Evolutionary conservation across 1,140 invertebrate species (phyloP).

Genomic region (Colletes latitarsis): DNA sequence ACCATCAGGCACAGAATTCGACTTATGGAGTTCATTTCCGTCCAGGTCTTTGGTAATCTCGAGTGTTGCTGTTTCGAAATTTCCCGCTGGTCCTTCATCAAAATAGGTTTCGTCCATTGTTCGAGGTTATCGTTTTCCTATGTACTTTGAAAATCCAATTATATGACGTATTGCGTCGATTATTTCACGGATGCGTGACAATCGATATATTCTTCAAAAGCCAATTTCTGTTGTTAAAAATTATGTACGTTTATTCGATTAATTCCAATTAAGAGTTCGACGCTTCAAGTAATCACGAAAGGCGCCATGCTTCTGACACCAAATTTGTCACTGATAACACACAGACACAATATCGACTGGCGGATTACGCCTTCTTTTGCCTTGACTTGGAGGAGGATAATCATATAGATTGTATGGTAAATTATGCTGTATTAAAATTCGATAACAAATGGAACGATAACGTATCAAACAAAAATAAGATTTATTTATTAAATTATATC

Average conservation of each 20-base stretch:
- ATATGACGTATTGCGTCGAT: too few relatives aligned
- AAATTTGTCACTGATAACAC: conserved; percentile 18
- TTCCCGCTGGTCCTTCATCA: conserved; percentile 68
- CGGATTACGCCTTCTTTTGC: background rate
- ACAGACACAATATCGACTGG: conserved; percentile 7
- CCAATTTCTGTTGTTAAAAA: background rate
- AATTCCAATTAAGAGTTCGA: background rate
- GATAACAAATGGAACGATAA: background rate
- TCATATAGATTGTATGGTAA: background rate
- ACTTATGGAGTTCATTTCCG: conserved; percentile 16
- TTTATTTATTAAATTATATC: conserved; percentile 33
- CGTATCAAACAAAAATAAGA: conserved; percentile 24
- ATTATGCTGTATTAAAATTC: background rate
- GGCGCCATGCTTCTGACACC: conserved; percentile 6
- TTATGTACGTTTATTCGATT: background rate
- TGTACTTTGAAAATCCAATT: background rate
- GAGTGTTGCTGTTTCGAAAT: conserved; percentile 71
- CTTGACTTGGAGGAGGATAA: background rate
- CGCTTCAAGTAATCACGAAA: conserved; percentile 12
- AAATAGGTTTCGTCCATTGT: conserved; percentile 70
- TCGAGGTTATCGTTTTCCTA: background rate
- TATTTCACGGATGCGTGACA: background rate
- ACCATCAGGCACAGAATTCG: background rate
- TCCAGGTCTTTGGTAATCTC: conserved; percentile 68
- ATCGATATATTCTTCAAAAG: background rate